Evolutionary conservation across 2,113 vertebrate genomes (phyloP), one percentile per base, ranked within the genome.

Genomic region (Eptesicus fuscus): DNA sequence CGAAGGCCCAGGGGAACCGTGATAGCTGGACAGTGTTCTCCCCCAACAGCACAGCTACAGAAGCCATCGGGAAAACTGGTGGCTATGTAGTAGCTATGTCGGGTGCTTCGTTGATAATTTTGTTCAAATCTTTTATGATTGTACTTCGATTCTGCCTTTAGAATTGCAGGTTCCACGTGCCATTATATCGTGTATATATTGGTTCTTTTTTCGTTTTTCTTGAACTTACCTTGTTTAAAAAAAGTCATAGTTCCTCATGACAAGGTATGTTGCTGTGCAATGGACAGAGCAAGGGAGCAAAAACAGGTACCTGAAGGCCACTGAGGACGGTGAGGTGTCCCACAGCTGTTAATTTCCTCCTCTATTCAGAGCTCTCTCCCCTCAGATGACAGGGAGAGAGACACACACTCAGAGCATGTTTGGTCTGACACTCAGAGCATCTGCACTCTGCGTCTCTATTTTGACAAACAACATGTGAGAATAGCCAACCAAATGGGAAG

Each of bases 191-290:
- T 23, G 12, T 65, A 30, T 89, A 77, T 71, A 42, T 0, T 84
- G 77, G 14, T 18, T 83, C 44, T 70, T 84, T 84, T 84, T 77
- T 73, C 56, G 7, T 63, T 80, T 77, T 69, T 83, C 47, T 74
- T 87, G 16, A 93, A 76, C 16, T 59, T 37, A 70, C 5, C 2
- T 61, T 47, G 16, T 70, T 83, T 32, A 53, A 61, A 49, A 79
- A 63, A 63, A 83, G 53, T 18, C 69, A 22, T 44, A 77, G 25
- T 17, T 74, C 18, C 30, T 53, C 8, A 78, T n/a, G 59, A 53
- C 1, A 85, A 83, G 20, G 22, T 42, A 18, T 28, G 32, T 2
- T 77, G 17, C 2, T 23, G 12, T 61, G 61, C 42, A 80, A 23
- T 53, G 32, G n/a, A 71, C 28, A 87, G 16, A 42, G 28, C 4